Conservation (phyloP, 1,140 invertebrate species). For the Thaumatotibia leucotreta region DNA sequence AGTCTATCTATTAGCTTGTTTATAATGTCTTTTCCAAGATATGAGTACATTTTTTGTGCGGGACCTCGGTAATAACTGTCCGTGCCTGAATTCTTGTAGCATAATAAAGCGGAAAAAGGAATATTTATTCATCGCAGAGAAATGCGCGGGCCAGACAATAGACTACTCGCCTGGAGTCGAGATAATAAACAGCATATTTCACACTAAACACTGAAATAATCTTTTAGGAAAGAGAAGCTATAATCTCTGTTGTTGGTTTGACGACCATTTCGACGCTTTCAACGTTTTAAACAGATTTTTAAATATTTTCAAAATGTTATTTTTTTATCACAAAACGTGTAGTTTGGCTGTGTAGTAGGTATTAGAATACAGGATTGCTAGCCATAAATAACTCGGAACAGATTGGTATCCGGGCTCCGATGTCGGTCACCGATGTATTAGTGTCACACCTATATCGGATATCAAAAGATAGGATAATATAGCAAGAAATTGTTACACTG, state of each 20-base stretch:
- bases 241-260: not conserved
- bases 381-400: no score
- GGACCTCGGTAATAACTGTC: not conserved
- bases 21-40: not conserved
- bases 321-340: no score
- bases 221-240: not conserved
- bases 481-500: no score
- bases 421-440: no score
- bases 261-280: not conserved
- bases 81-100: not conserved
- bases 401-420: no score
- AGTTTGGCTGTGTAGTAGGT: no score
- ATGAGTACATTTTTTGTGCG: not conserved
- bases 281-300: no score
- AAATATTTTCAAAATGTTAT: no score
- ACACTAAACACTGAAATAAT: not conserved
- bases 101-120: not conserved
- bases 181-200: not conserved
- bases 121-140: not conserved
- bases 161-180: not conserved
- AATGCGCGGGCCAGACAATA: not conserved
- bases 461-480: no score
- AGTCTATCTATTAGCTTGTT: not conserved
- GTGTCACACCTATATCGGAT: no score
- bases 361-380: no score